Base-by-base conservation (phyloP, 2,888 invertebrate species). In the Lathronympha strigana region DNA sequence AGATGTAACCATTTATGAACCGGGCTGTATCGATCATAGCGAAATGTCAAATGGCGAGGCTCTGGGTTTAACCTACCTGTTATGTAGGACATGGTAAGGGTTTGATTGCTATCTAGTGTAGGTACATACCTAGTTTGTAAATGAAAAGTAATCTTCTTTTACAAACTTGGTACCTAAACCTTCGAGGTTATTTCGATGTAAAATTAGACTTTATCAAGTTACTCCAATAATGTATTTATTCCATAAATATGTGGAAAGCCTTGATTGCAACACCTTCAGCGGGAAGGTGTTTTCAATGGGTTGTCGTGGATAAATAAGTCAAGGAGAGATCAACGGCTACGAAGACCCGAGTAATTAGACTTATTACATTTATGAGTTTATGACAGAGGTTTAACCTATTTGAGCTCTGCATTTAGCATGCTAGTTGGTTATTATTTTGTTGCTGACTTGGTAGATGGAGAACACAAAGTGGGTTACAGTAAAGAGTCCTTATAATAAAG, bases 31-130 rank as follows among this genome's bases (percentile, higher is more conserved):
- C 33, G 58, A 60, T 60, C 31, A 15, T 15, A 9, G 17, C 28
- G 15, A 58, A 58, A 58, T 62, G 33, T 54, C 62, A 53, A 33
- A 62, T 21, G 45, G 25, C 36, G 21, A 31, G n/a, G 19, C 23
- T 21, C 36, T 31, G 3, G 33, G 11, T 31, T 19, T 8, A 4
- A 36, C 5, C n/a, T 36, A 21, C 47, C n/a, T 6, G 1, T n/a
- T 33, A 31, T 17, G 33, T 47, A 13, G 21, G 36, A 36, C 36
- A 36, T 47, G 33, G 6, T 0, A 43, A 31, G 8, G 19, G n/a
- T 28, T 15, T 23, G n/a, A 38, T 54, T 54, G 23, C 1, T 38
- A 15, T 15, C 38, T 3, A 13, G 36, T 4, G 2, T 53, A 51
- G 28, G n/a, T n/a, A n/a, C n/a, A n/a, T n/a, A n/a, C n/a, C n/a